Evolutionary conservation across 2,797 vertebrate species (phyloP).

Genomic region (Semotilus atromaculatus): DNA sequence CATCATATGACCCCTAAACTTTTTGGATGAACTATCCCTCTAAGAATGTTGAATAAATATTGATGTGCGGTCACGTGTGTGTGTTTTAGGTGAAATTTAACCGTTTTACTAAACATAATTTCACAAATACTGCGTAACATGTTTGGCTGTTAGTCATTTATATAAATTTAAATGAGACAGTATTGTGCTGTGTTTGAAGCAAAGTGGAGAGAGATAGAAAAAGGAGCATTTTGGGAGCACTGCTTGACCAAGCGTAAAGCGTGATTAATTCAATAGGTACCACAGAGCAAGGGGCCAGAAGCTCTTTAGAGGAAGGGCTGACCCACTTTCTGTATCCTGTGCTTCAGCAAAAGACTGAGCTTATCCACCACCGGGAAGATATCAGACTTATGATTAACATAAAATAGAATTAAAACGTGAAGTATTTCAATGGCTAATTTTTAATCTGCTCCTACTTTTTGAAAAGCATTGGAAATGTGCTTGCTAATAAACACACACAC

Average conservation of each 20-base stretch:
- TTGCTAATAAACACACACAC: background rate
- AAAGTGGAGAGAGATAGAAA: slow-evolving; percentile 52
- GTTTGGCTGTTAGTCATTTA: slow-evolving; percentile 14
- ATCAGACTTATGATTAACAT: slow-evolving; percentile 53
- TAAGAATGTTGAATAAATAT: background rate
- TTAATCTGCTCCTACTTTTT: slow-evolving; percentile 35
- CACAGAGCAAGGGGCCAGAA: slow-evolving; percentile 79
- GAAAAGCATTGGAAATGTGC: slow-evolving; percentile 14
- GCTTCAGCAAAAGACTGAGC: slow-evolving; percentile 64
- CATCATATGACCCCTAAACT: background rate
- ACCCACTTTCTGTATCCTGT: slow-evolving; percentile 82
- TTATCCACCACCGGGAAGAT: slow-evolving; percentile 56
- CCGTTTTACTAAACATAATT: background rate
- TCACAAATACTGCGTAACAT: background rate
- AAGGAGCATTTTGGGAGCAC: slow-evolving; percentile 75
- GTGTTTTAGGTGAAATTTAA: background rate
- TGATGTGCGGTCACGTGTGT: background rate
- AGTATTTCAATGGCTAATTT: slow-evolving; percentile 33
- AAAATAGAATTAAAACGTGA: slow-evolving; percentile 31
- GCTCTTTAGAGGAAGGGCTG: slow-evolving; percentile 79
- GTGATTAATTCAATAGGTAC: slow-evolving; percentile 84
- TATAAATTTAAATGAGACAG: background rate
- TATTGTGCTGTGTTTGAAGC: background rate
- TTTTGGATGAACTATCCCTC: background rate
- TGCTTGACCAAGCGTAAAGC: slow-evolving; percentile 78